Base-by-base conservation (phyloP, 2,888 invertebrate genomes). In the Eledone cirrhosa region DNA sequence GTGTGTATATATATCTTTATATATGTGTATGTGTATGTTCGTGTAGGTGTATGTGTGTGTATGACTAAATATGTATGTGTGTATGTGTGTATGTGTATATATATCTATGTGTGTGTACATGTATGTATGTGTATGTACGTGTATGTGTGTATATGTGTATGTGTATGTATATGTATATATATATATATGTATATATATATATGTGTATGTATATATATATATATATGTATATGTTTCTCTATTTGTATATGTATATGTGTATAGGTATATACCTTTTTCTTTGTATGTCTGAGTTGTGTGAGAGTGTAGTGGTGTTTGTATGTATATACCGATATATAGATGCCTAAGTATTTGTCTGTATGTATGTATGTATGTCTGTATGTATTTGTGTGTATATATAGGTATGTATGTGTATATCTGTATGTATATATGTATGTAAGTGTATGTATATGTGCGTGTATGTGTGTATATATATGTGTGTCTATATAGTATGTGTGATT, bases 401-500 rank as follows among this genome's bases (percentile, higher is more conserved):
- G 47, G 48, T 78, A 48, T 78, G 27, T 72, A 24, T 48, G 48
- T 72, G 72, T 78, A 41, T 78, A 48, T 72, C 22, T 78, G 48
- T 78, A 16, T 77, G 19, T 67, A 67, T n/a, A 29, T 67, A n/a
- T 41, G 47, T 78, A 65, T 78, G 48, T 69, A 31, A 47, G 69
- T 69, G 69, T 78, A 63, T 78, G 78, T 69, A 47, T 78, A 69
- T 78, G 48, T 78, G 69, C 67, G 69, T 69, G 69, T 78, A 48
- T 78, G 69, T 78, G 69, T 81, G 41, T 80, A 31, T 78, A 77
- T 77, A 63, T 65, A 67, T 79, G 69, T 31, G 48, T 78, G 48
- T n/a, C n/a, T n/a, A n/a, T n/a, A n/a, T n/a, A n/a, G n/a, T n/a
- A n/a, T n/a, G n/a, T n/a, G n/a, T n/a, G 59, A n/a, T n/a, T n/a